Evolutionary conservation across 2,797 vertebrate genomes (phyloP), one percentile per base, ranked within the genome.

Genomic region (Takifugu ocellatus): DNA sequence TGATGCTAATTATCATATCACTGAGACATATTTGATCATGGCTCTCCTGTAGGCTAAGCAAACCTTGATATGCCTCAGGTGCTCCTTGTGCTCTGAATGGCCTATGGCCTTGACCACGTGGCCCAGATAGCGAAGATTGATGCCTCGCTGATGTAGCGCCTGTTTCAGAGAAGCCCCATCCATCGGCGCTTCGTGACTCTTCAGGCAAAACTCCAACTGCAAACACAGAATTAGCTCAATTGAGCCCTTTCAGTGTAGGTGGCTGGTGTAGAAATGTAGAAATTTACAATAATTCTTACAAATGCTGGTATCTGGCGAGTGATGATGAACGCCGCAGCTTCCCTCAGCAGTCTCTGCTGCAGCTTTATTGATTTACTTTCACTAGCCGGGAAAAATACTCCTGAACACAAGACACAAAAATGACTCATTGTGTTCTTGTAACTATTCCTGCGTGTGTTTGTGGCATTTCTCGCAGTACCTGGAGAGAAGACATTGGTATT

Each of bases 111-210:
- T 86, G 53, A 86, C 52, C 39, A 94, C 71, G 31, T 89, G 81
- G 21, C 92, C 93, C 46, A 94, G 72, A 73, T 94, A 94, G 1
- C 93, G 90, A 2, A 94, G 82, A 67, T 92, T 94, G 76, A 94
- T 91, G 69, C 93, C 93, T 56, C 66, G 87, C 53, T 85, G 74
- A 69, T 93, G 92, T 5, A 94, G 81, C 0, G 72, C 80, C 52
- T 85, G 71, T 50, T 90, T 91, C 24, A 94, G 81, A 50, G 92
- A 82, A 49, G 79, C 79, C n/a, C 93, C 88, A 45, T 94, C 93
- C 77, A 92, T 78, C 15, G 93, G 91, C 14, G 84, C 72, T 44
- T 91, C 87, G 2, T 72, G 59, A 66, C 65, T 86, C 29, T 88
- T 72, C 49, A 88, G 68, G 70, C 90, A 92, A 56, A 74, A 63